Evolutionary conservation across 2,113 vertebrate species (phyloP).

Genomic region (Tyto alba): DNA sequence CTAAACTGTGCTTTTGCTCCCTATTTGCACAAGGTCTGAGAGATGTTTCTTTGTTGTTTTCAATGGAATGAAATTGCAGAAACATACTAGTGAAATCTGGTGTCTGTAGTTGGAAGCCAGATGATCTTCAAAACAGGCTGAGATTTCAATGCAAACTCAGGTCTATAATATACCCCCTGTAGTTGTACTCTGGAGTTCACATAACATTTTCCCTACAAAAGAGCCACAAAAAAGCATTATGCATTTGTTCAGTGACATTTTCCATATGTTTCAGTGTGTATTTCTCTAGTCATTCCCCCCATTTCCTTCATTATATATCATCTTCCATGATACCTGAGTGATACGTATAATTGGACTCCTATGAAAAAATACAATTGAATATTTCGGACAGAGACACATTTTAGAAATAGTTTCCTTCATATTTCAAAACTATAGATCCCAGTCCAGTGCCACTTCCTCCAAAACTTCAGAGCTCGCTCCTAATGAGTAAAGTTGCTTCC

Average conservation of each 20-base stretch:
- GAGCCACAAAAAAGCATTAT: not conserved
- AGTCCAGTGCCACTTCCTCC: not conserved
- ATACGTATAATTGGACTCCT: not conserved
- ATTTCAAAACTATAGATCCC: not conserved
- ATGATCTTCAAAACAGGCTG: not conserved
- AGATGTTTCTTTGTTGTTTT: not conserved
- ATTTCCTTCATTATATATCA: not conserved
- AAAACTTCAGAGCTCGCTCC: not conserved
- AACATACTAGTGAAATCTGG: not conserved
- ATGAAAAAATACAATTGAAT: not conserved
- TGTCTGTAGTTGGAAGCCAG: not conserved
- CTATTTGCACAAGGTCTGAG: not conserved
- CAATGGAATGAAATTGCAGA: not conserved
- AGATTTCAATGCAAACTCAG: not conserved
- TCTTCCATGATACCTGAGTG: not conserved
- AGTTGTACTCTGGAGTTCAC: not conserved
- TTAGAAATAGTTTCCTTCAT: not conserved
- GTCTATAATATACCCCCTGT: not conserved
- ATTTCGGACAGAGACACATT: not conserved
- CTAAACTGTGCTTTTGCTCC: not conserved
- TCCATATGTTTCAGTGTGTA: not conserved
- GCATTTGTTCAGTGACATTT: not conserved
- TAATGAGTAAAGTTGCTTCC: not conserved
- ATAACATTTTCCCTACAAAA: not conserved
- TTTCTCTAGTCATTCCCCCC: not conserved